A percentile compares a stretch with the other conserved stretches of the same genome.
phyloP scores from a whole-genome alignment of 1,140 invertebrate genomes.

The Calliphora vicina region DNA sequence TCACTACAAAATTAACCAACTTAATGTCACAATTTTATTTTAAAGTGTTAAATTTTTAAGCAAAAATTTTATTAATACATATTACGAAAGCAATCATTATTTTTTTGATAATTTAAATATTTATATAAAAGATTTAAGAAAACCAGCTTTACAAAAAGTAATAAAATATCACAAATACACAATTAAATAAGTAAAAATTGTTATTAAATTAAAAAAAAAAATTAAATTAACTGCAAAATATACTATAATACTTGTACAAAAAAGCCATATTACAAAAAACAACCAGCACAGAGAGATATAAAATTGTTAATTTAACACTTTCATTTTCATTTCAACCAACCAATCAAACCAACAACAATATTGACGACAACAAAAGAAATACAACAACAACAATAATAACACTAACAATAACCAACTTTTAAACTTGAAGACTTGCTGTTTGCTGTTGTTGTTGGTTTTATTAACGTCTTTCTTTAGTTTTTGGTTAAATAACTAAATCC shows the following conservation, averaged over 20 bases:
- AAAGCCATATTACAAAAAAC: neutral
- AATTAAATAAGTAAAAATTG: neutral
- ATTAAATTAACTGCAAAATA: neutral
- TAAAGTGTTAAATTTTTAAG: too few species aligned
- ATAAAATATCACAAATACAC: neutral
- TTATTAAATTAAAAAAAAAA: neutral
- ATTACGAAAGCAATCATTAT: too few species aligned
- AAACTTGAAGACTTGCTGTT: neutral
- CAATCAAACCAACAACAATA: neutral
- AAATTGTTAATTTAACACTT: slow-evolving; percentile 16
- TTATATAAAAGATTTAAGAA: too few species aligned
- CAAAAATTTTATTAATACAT: too few species aligned
- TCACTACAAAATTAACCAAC: neutral
- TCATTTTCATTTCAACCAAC: slow-evolving; percentile 20
- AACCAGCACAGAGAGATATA: neutral
- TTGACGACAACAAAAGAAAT: neutral
- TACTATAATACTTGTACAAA: neutral
- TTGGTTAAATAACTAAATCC: slow-evolving; percentile 2
- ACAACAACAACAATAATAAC: slow-evolving; percentile 4
- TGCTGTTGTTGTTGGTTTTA: neutral
- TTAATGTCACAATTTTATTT: slow-evolving; percentile 1
- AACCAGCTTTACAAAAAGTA: too few species aligned
- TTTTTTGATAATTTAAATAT: too few species aligned
- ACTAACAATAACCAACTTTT: neutral
- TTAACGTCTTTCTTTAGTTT: neutral